A percentile compares a stretch with the other conserved stretches of the same genome.
phyloP scores from a whole-genome alignment of 1,140 invertebrate species.

The Procambarus clarkii region DNA sequence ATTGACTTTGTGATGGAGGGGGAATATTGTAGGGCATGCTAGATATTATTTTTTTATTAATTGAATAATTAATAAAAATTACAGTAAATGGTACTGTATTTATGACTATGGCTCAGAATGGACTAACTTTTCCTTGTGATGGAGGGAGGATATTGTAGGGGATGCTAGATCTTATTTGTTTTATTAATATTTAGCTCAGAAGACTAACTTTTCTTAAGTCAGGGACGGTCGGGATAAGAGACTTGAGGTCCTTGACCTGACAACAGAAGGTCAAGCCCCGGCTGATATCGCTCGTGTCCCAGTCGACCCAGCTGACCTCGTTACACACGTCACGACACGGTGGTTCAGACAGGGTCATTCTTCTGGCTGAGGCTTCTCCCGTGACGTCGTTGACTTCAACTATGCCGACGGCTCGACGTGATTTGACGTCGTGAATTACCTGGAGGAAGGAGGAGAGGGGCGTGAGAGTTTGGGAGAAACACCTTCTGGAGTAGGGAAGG shows the following conservation, averaged over 20 bases:
- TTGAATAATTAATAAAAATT: too few species aligned
- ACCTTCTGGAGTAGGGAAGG: too few species aligned
- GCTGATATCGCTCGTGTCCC: slow-evolving; percentile 1
- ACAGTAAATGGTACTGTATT: too few species aligned
- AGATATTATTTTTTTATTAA: too few species aligned
- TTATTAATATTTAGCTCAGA: not conserved
- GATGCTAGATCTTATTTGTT: too few species aligned
- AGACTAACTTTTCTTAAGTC: not conserved
- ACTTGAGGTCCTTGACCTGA: not conserved
- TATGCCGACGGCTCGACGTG: slow-evolving; percentile 23
- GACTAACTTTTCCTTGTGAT: too few species aligned
- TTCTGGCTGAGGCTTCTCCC: not conserved
- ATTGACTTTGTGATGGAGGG: too few species aligned
- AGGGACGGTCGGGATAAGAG: slow-evolving; percentile 13
- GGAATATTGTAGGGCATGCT: too few species aligned
- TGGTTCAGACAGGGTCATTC: not conserved
- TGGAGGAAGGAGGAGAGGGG: not conserved
- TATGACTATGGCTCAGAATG: too few species aligned
- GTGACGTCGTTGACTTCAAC: slow-evolving; percentile 36
- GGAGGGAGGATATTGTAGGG: too few species aligned
- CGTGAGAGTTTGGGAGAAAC: not conserved
- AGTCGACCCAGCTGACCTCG: slow-evolving; percentile 17
- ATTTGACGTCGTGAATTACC: slow-evolving; percentile 28
- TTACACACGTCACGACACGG: slow-evolving; percentile 25
- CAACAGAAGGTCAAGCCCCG: slow-evolving; percentile 28